Evolutionary conservation across 1,140 invertebrate species (phyloP).

Genomic region (Anagrus nilaparvatae): DNA sequence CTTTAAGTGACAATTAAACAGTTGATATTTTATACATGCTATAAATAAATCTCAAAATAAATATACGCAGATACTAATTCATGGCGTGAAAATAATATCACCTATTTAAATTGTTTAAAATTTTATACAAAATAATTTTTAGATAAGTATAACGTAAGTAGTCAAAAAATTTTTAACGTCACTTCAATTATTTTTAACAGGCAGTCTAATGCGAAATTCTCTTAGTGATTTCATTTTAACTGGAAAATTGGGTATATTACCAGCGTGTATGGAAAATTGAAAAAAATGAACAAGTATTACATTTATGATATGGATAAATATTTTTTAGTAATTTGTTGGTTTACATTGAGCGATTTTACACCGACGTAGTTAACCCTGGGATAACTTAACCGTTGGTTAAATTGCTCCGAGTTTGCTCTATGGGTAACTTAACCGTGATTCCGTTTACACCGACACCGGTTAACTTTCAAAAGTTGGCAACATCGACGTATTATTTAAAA

Average conservation of each 20-base stretch:
- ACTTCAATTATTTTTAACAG: conserved; percentile 69
- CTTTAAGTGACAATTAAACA: too few species aligned
- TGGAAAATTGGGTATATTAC: conserved; percentile 79
- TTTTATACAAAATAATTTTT: too few species aligned
- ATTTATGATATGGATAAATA: conserved; percentile 3
- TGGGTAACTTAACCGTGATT: too few species aligned
- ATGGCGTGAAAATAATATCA: too few species aligned
- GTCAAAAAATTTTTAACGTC: conserved; percentile 74
- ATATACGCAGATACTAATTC: too few species aligned
- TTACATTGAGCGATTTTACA: conserved; percentile 42
- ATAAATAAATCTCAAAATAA: too few species aligned
- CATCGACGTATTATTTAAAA: conserved; percentile 52
- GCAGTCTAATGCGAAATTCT: conserved; percentile 94
- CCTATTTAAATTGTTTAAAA: too few species aligned
- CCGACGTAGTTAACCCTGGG: too few species aligned
- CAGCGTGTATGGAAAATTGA: conserved; percentile 80
- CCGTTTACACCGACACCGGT: too few species aligned
- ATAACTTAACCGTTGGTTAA: conserved; percentile 66
- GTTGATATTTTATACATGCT: too few species aligned
- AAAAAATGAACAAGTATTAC: conserved; percentile 79
- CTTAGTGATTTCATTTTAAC: conserved; percentile 96
- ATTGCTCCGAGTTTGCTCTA: too few species aligned
- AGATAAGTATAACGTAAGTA: conserved; percentile 53
- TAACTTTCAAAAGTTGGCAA: too few species aligned
- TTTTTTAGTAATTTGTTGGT: neutral